Evolutionary conservation across 92 coral and sea anemone genomes (phyloP).

Genomic region (Montipora capitata): DNA sequence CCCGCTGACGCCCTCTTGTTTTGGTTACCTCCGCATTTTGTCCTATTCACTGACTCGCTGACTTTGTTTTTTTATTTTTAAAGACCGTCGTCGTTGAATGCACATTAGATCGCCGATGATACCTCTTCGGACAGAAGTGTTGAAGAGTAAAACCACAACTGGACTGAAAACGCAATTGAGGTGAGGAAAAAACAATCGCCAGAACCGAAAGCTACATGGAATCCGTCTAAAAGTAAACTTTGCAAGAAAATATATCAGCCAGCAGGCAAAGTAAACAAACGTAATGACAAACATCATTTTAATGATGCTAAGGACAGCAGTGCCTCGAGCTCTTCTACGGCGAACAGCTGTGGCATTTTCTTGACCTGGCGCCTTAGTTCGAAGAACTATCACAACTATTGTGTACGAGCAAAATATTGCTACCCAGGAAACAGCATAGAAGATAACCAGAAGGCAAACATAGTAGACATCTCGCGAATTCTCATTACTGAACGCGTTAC

Average conservation of each 20-base stretch:
- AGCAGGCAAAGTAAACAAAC: slow-evolving; percentile 56
- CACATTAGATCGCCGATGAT: slow-evolving; percentile 4
- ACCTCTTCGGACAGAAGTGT: slow-evolving; percentile 43
- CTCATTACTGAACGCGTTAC: slow-evolving; percentile 22
- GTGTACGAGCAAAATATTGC: slow-evolving; percentile 26
- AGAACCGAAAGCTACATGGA: slow-evolving; percentile 40
- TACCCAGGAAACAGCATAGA: slow-evolving; percentile 35
- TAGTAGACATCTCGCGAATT: slow-evolving; percentile 46
- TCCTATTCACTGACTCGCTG: no score
- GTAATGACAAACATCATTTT: slow-evolving; percentile 52
- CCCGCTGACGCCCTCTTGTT: no score
- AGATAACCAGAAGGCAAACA: slow-evolving; percentile 25
- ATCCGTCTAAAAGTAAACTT: slow-evolving; percentile 11
- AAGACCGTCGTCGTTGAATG: no score
- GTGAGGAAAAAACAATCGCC: slow-evolving; percentile 70
- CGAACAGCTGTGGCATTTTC: slow-evolving; percentile 18
- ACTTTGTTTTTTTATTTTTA: no score
- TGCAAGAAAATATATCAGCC: slow-evolving; percentile 70
- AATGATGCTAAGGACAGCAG: slow-evolving; percentile 43
- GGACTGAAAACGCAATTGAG: slow-evolving; percentile 71
- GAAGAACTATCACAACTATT: slow-evolving; percentile 16
- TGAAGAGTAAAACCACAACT: slow-evolving; percentile 27
- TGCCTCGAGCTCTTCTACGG: slow-evolving; percentile 3
- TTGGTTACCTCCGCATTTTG: no score
- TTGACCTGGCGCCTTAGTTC: slow-evolving; percentile 17